Evolutionary conservation across 2,797 vertebrate species (phyloP).

Genomic region (Erethizon dorsatum): DNA sequence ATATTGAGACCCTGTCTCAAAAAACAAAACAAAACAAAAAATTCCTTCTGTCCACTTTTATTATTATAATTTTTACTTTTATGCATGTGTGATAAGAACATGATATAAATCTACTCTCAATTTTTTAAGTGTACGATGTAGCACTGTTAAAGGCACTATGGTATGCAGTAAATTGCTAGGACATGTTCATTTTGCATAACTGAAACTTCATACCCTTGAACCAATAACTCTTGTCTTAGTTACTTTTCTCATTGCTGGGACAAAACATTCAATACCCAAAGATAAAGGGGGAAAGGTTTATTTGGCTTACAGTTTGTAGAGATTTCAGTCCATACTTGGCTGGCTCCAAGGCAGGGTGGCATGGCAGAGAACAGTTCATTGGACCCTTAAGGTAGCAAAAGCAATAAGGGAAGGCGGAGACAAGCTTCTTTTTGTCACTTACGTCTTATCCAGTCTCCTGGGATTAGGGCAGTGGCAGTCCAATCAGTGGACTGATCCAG

Average conservation of each 20-base stretch:
- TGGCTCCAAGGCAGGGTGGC: neutral
- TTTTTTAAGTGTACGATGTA: neutral
- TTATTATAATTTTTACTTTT: neutral
- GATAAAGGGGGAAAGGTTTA: neutral
- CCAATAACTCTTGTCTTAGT: too few species aligned
- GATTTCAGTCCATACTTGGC: neutral
- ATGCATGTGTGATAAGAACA: neutral
- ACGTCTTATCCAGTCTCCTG: neutral
- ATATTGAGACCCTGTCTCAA: neutral
- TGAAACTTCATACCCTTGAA: too few species aligned
- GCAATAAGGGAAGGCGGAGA: neutral
- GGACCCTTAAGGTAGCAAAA: neutral
- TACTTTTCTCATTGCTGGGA: neutral
- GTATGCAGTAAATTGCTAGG: too few species aligned
- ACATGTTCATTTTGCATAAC: too few species aligned
- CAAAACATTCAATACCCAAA: neutral
- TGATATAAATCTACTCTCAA: neutral
- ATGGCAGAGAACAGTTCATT: too few species aligned
- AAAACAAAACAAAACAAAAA: neutral
- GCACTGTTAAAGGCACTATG: too few species aligned
- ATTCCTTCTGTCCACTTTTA: neutral
- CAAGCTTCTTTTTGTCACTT: neutral
- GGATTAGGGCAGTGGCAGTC: neutral
- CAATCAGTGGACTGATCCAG: too few species aligned
- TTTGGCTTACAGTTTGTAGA: neutral